These are phyloP conservation scores for Ornithorhynchus anatinus DNA, from an alignment of 2,113 vertebrate genomes.

Conservation along the genomic window DNA sequence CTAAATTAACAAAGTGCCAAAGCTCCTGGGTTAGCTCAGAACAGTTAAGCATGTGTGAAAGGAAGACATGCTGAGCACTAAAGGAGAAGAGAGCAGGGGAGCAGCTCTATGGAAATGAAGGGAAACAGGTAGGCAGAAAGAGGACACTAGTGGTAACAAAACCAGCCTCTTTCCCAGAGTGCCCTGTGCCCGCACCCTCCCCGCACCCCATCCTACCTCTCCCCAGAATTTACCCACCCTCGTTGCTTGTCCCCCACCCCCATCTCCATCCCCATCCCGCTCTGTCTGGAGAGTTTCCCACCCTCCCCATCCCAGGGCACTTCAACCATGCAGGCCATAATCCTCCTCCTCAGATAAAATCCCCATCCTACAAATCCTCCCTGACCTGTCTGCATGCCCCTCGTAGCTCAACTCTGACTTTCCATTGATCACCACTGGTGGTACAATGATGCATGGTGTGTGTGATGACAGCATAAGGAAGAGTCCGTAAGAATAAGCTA, in stretches of 20 bases:
- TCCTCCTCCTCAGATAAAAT: background rate
- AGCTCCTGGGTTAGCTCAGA: constrained; percentile 15
- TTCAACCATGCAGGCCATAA: background rate
- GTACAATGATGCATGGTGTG: no score
- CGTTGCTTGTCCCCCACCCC: no score
- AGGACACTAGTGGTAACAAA: constrained; percentile 40
- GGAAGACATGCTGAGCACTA: constrained; percentile 17
- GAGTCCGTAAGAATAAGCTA: constrained; percentile 1
- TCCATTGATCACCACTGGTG: no score
- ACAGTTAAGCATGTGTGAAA: background rate
- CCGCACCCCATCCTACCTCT: background rate
- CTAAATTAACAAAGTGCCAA: background rate
- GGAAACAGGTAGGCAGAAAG: constrained; percentile 42
- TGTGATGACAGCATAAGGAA: background rate
- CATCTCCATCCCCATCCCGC: no score
- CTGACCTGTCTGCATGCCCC: no score
- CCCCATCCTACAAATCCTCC: no score
- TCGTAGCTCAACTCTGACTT: no score
- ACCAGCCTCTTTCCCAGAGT: background rate
- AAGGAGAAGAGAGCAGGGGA: constrained; percentile 23
- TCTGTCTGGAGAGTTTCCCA: no score
- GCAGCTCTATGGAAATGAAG: constrained; percentile 23
- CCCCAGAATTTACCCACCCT: background rate
- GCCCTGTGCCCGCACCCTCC: constrained; percentile 15
- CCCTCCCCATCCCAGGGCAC: no score